Evolutionary conservation across 2,113 vertebrate genomes (phyloP), one percentile per base, ranked within the genome.

Genomic region (Amblyornis subalaris): DNA sequence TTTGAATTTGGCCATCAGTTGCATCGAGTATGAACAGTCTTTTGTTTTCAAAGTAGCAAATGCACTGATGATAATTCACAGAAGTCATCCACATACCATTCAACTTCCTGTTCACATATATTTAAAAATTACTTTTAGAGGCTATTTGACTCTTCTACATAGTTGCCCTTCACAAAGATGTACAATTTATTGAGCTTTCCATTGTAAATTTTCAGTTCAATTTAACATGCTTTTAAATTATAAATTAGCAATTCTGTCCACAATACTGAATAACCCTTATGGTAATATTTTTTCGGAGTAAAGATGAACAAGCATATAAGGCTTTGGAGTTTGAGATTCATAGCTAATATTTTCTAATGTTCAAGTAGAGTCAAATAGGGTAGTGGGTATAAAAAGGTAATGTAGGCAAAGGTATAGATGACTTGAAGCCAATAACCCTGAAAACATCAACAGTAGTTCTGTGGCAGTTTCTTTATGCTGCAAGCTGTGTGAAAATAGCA

Each of bases 21-120:
- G 2, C 20, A 66, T 53, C 0, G 1, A 28, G 6, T 38, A 58
- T 57, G 24, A 69, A n/a, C 2, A 2, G 7, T 36, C 33, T 55
- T 55, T 45, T 40, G 1, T 64, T 66, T 72, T 60, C 19, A 65
- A 69, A 60, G 20, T 19, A 40, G 9, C 29, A 73, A 89, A 58
- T 36, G 7, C 8, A 55, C 12, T 51, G 9, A 48, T 55, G 44
- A 29, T 28, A 77, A 62, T 28, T 10, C 23, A 58, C 29, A 73
- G 22, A 77, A 75, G 12, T 33, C 18, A 33, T 66, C n/a, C 12
- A 23, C 28, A 20, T 17, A 35, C 2, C 25, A 26, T 28, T 40
- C 31, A 28, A 62, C 6, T 4, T 60, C 18, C 6, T 36, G 23
- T 35, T 19, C 26, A 55, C 5, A 51, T 29, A 9, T 11, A 26